Evolutionary conservation across 2,888 invertebrate genomes (phyloP).

Genomic region (Macrophya alboannulata): DNA sequence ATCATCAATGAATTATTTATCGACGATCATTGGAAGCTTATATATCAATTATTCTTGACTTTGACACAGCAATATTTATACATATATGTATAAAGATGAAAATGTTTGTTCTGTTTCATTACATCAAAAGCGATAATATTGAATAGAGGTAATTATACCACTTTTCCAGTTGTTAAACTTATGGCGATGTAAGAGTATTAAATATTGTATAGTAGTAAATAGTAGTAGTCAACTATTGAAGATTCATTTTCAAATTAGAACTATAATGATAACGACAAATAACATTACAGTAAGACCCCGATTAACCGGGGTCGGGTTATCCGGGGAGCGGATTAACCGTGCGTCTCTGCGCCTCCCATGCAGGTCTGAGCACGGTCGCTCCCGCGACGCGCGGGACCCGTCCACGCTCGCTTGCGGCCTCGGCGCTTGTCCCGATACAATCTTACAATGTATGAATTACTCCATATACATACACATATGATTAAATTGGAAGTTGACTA

Average conservation of each 20-base stretch:
- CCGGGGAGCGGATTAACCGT: too few species aligned
- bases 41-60: not conserved
- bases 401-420: too few species aligned
- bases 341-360: too few species aligned
- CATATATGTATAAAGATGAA: not conserved
- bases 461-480: too few species aligned
- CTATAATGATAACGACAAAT: not conserved
- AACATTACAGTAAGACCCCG: too few species aligned
- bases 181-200: not conserved
- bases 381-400: too few species aligned
- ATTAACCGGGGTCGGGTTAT: too few species aligned
- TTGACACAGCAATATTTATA: constrained; percentile 36
- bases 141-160: constrained; percentile 1
- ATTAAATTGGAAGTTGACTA: too few species aligned
- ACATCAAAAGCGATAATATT: constrained; percentile 21
- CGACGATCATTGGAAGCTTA: not conserved
- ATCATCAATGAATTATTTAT: not conserved
- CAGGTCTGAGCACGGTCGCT: too few species aligned
- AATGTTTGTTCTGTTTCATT: not conserved
- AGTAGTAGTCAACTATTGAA: not conserved
- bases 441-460: too few species aligned
- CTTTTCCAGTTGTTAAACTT: not conserved
- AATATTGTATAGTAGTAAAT: not conserved
- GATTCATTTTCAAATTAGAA: not conserved
- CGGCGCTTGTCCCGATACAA: too few species aligned